phyloP scores from a whole-genome alignment of 2,113 vertebrate species.

The Caranx melampygus region DNA sequence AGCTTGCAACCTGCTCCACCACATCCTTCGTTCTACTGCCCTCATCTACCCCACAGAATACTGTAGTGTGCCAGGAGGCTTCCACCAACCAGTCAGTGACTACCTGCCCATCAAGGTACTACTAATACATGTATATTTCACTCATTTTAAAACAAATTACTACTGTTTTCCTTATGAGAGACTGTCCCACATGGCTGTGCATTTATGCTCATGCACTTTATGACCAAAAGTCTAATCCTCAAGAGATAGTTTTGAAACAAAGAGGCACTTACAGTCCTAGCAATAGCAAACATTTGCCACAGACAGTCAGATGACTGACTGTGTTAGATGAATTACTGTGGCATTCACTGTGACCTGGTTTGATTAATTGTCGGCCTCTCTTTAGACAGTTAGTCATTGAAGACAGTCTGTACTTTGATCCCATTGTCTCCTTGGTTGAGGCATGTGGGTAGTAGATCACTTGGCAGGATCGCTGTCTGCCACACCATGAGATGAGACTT shows the following conservation, averaged over 20 bases:
- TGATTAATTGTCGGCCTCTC: conserved; percentile 20
- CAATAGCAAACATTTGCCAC: not conserved
- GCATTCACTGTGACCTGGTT: conserved; percentile 19
- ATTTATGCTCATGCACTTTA: not conserved
- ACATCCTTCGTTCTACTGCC: conserved; percentile 93
- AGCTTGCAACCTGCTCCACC: conserved; percentile 96
- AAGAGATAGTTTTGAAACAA: conserved; percentile 7
- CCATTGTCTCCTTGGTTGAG: conserved; percentile 30
- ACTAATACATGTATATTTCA: not conserved
- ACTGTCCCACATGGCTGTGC: not conserved
- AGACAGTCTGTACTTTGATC: conserved; percentile 41
- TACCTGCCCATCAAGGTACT: conserved; percentile 97
- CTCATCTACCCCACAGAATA: conserved; percentile 98
- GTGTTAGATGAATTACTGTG: conserved; percentile 1
- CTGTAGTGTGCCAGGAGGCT: conserved; percentile 97
- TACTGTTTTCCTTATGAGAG: not conserved
- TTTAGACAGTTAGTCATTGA: conserved; percentile 27
- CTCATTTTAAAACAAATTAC: not conserved
- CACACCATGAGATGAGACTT: not conserved
- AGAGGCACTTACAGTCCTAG: not conserved
- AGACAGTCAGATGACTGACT: not conserved
- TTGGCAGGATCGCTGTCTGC: conserved; percentile 45
- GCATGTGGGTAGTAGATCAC: conserved; percentile 21
- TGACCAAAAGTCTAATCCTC: not conserved
- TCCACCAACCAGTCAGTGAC: conserved; percentile 89